These are phyloP conservation scores for Drosophila birchii DNA, from an alignment of 2,888 invertebrate species.

Conservation along the genomic window DNA sequence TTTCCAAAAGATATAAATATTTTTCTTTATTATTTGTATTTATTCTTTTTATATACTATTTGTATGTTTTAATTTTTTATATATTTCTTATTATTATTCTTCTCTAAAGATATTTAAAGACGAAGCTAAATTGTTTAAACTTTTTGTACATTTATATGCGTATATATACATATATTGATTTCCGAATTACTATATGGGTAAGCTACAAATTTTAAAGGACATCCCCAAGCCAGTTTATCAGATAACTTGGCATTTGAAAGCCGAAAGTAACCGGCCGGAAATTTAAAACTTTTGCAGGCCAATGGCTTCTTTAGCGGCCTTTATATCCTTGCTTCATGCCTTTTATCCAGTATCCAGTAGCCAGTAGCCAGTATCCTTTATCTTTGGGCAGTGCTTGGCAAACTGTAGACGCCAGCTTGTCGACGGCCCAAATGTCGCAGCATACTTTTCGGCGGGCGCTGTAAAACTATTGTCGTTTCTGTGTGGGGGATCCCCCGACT, in stretches of 20 bases:
- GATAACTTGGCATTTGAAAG: conserved; percentile 3
- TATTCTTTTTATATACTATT: no score
- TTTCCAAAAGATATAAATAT: no score
- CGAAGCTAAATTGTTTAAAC: no score
- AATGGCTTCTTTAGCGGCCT: conserved; percentile 14
- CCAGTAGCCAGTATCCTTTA: not conserved
- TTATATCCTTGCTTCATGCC: not conserved
- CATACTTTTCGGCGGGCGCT: conserved; percentile 73
- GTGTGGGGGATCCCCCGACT: conserved; percentile 14
- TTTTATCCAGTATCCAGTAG: no score
- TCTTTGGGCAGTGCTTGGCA: conserved; percentile 20
- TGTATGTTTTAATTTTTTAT: no score
- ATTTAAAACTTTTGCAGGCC: conserved; percentile 23
- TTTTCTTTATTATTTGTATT: no score
- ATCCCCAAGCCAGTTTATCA: not conserved
- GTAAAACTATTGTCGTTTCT: conserved; percentile 59
- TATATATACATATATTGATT: not conserved
- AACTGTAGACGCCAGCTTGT: conserved; percentile 72
- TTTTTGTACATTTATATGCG: not conserved
- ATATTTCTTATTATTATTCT: no score
- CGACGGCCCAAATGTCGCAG: conserved; percentile 68
- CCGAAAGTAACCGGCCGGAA: conserved; percentile 26
- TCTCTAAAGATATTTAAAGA: no score
- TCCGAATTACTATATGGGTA: not conserved
- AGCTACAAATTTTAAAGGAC: not conserved